A percentile compares a stretch with the other conserved stretches of the same genome.
Evolutionary conservation across 2,888 invertebrate species (phyloP).

Genomic region (Athalia rosae): DNA sequence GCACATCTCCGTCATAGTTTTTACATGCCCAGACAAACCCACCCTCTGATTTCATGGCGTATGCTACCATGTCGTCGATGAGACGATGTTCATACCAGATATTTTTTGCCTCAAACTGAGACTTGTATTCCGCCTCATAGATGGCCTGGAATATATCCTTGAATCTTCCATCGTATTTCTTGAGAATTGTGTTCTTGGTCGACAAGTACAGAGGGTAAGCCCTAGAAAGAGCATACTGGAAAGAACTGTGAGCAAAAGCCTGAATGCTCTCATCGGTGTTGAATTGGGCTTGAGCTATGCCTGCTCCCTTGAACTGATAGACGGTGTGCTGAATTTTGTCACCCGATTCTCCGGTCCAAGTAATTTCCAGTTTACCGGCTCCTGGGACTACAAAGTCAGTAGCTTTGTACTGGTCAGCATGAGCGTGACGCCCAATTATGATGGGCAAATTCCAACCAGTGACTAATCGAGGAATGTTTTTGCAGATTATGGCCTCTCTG

Average conservation of each 20-base stretch:
- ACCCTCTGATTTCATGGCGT: slow-evolving; percentile 97
- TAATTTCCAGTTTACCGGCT: slow-evolving; percentile 89
- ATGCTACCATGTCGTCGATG: slow-evolving; percentile 99
- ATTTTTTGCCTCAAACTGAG: slow-evolving; percentile 86
- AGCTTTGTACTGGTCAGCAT: slow-evolving; percentile 98
- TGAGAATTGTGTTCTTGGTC: slow-evolving; percentile 97
- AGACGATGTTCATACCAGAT: slow-evolving; percentile 99
- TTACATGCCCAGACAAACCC: slow-evolving; percentile 99
- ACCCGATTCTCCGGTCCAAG: slow-evolving; percentile 83
- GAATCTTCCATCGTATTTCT: slow-evolving; percentile 96
- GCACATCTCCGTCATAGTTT: slow-evolving; percentile 99
- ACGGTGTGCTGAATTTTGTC: slow-evolving; percentile 84
- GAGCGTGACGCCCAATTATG: slow-evolving; percentile 98
- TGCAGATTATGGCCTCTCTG: slow-evolving; percentile 91
- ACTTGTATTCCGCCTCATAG: slow-evolving; percentile 91
- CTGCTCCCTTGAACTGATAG: slow-evolving; percentile 89
- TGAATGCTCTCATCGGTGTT: slow-evolving; percentile 96
- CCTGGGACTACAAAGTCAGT: slow-evolving; percentile 97
- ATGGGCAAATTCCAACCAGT: slow-evolving; percentile 97
- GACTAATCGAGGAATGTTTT: slow-evolving; percentile 96
- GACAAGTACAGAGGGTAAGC: slow-evolving; percentile 94
- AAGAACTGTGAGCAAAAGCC: slow-evolving; percentile 96
- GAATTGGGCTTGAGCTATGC: slow-evolving; percentile 96
- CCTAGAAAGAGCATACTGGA: slow-evolving; percentile 90
- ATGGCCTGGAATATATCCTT: slow-evolving; percentile 98